Evolutionary conservation across 2,888 invertebrate genomes (phyloP).

Genomic region (Schizaphis graminum): DNA sequence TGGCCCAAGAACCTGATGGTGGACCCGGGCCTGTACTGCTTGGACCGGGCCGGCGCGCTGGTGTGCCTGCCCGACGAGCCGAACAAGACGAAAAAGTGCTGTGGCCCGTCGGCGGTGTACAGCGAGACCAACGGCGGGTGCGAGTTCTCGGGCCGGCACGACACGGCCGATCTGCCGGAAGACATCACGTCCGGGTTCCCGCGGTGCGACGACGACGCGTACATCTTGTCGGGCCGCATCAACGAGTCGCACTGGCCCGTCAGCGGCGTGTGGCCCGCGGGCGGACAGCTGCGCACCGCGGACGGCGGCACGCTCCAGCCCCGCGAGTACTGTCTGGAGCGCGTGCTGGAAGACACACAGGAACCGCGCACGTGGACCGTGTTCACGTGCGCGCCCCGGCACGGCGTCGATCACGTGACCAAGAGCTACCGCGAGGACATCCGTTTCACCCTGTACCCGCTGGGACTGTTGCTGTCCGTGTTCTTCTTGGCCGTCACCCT

Average conservation of each 20-base stretch:
- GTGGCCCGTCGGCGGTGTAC: conserved; percentile 77
- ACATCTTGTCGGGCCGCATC: conserved; percentile 72
- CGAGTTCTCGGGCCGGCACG: conserved; percentile 68
- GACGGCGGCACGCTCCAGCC: conserved; percentile 71
- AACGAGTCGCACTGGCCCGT: conserved; percentile 71
- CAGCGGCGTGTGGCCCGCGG: conserved; percentile 70
- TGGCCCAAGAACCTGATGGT: conserved; percentile 71
- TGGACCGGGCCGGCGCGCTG: conserved; percentile 78
- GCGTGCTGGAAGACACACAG: conserved; percentile 70
- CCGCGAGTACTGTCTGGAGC: conserved; percentile 72
- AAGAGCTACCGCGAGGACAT: conserved; percentile 71
- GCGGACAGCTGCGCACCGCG: conserved; percentile 70
- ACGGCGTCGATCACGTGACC: conserved; percentile 66
- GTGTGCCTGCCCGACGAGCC: conserved; percentile 74
- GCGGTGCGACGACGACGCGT: conserved; percentile 73
- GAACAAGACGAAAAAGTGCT: conserved; percentile 76
- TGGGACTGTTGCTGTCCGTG: conserved; percentile 84
- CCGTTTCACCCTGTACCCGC: conserved; percentile 82
- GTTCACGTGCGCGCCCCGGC: conserved; percentile 73
- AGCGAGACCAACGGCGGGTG: conserved; percentile 75
- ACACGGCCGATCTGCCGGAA: conserved; percentile 68
- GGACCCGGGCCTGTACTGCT: conserved; percentile 78
- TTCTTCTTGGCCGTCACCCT: conserved; percentile 86
- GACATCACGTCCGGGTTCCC: conserved; percentile 74
- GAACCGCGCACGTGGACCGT: conserved; percentile 73